Base-by-base conservation (phyloP, 2,797 vertebrate species). In the Geotrypetes seraphini region DNA sequence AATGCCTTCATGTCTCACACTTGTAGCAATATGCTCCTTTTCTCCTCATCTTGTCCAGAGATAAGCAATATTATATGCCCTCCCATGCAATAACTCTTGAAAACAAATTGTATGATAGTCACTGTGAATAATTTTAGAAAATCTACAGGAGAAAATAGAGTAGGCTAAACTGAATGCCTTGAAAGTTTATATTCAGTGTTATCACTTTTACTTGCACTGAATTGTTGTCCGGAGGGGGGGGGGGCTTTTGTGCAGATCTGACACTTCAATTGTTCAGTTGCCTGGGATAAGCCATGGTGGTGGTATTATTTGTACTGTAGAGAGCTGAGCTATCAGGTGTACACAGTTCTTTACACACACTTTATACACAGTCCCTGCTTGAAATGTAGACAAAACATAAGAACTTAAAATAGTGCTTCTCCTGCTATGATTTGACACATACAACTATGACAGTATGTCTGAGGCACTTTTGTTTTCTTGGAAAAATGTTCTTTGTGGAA, bases 381-480 rank as follows among this genome's bases (percentile, higher is more conserved):
- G n/a, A n/a, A n/a, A n/a, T n/a, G n/a, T n/a, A n/a, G n/a, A n/a
- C n/a, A n/a, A n/a, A n/a, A n/a, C n/a, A n/a, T n/a, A n/a, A n/a
- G n/a, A n/a, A n/a, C n/a, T n/a, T n/a, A n/a, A n/a, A n/a, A n/a
- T n/a, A n/a, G n/a, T n/a, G n/a, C n/a, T n/a, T n/a, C n/a, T n/a
- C n/a, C 68, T 69, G 86, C 82, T 75, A 70, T 73, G 66, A 73
- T 61, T 69, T 79, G 81, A 75, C 81, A 38, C 59, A 38, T 75
- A 46, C 58, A 81, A 79, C n/a, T n/a, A n/a, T n/a, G n/a, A n/a
- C 73, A 91, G 89, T 90, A 85, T 86, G 88, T 85, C 66, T 66
- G 73, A 84, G 84, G 83, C 87, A 88, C 87, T 85, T 90, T 89
- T 75, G 81, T 71, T 63, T 87, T 69, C 61, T n/a, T n/a, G n/a